Percentiles rank a stretch among this genome's conserved stretches.
These are phyloP conservation scores for Acanthiza pusilla DNA, from an alignment of 2,797 vertebrate species.

Conservation along the genomic window DNA sequence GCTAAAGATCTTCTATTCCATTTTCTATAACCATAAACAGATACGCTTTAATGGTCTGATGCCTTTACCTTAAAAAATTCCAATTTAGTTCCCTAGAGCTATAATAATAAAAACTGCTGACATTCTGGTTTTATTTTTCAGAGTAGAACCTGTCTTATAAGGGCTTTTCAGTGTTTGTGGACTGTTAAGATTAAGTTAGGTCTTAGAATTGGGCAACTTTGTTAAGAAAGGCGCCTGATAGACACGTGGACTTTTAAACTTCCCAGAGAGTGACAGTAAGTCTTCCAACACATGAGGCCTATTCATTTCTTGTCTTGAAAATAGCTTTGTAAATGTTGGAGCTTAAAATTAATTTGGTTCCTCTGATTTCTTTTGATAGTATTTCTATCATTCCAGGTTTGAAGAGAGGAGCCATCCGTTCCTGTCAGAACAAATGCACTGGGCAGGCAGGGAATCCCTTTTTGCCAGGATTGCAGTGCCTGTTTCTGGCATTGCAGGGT, in stretches of 20 bases:
- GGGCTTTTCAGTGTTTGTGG: neutral
- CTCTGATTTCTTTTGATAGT: neutral
- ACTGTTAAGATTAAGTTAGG: neutral
- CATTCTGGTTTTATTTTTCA: conserved; percentile 64
- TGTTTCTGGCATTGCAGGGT: neutral
- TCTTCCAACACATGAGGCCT: neutral
- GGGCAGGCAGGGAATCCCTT: neutral
- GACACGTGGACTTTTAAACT: neutral
- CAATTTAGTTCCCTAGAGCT: conserved; percentile 67
- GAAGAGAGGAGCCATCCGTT: neutral
- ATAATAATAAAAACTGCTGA: conserved; percentile 72
- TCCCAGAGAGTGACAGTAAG: neutral
- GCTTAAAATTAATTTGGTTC: neutral
- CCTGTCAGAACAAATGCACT: neutral
- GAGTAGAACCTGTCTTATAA: conserved; percentile 3
- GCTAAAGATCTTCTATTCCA: conserved; percentile 64
- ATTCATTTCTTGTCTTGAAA: neutral
- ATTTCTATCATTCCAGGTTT: neutral
- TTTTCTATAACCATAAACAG: conserved; percentile 72
- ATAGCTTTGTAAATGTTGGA: neutral
- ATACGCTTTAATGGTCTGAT: conserved; percentile 69
- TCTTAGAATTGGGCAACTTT: neutral
- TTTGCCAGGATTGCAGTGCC: neutral
- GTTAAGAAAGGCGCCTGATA: neutral
- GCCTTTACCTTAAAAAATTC: conserved; percentile 73